Base-by-base conservation (phyloP, 2,797 vertebrate species). In the Rhabdomys pumilio region DNA sequence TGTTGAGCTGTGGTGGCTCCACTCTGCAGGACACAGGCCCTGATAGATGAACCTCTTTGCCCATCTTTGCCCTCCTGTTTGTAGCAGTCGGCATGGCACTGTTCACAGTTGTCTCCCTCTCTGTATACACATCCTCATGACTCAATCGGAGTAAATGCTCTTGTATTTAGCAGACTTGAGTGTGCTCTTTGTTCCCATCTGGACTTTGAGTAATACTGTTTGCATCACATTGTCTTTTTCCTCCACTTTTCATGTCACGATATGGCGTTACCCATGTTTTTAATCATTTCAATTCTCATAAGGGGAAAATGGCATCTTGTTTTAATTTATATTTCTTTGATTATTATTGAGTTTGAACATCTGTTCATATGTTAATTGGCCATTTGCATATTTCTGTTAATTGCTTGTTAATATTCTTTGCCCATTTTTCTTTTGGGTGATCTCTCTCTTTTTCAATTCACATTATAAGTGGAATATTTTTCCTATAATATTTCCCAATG, bases 361-460 rank as follows among this genome's bases (percentile, higher is more conserved):
- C 97, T 98, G 97, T 95, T 97, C 96, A 91, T 93, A 94, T 97
- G 97, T 97, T 97, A 98, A 98, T 97, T 95, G 89, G 41, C 72
- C 91, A 95, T 98, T 97, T 97, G 97, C 97, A 96, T 97, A 95
- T 96, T 96, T 97, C 85, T 97, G 94, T 91, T 98, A 97, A 96
- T 98, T 97, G 97, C 96, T 96, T 97, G 86, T 96, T 96, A 97
- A 97, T 94, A 97, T 96, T 97, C 96, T 96, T 97, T 94, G 91
- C 86, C 93, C 92, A 96, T 97, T 97, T 97, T 98, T 97, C 97
- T 97, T 97, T 96, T 69, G 95, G 96, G 84, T 94, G 83, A 83
- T 95, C 53, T 93, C 59, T 89, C 63, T 79, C 34, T 63, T 87
- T 81, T 69, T 73, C 38, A 38, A 95, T 91, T 95, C 79, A 53